phyloP scores from a whole-genome alignment of 2,888 invertebrate genomes.

The Azorinus chamasolen region DNA sequence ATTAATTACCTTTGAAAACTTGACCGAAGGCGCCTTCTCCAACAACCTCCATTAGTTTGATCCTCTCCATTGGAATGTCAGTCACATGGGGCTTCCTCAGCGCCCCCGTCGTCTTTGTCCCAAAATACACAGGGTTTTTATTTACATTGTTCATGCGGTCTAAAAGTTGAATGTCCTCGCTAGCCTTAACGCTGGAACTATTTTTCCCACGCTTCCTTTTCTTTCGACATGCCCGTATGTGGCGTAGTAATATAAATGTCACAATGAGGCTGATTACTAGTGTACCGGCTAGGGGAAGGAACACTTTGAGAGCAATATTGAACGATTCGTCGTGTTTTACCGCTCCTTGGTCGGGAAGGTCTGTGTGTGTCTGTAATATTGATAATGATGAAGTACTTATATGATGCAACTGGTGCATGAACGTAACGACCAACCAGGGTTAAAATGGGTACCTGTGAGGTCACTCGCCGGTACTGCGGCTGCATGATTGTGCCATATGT shows the following conservation, averaged over 20 bases:
- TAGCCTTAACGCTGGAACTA: slow-evolving; percentile 69
- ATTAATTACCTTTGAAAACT: slow-evolving; percentile 94
- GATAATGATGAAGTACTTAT: no score
- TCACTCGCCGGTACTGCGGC: no score
- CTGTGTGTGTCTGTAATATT: no score
- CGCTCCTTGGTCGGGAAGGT: no score
- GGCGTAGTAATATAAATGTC: slow-evolving; percentile 63
- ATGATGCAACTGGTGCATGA: no score
- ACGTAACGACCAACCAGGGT: no score
- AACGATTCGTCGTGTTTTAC: slow-evolving; percentile 17
- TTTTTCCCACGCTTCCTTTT: slow-evolving; percentile 67
- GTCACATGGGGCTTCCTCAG: slow-evolving; percentile 62
- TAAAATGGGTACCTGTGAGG: no score
- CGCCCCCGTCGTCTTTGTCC: slow-evolving; percentile 60
- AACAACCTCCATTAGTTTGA: slow-evolving; percentile 91
- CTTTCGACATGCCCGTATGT: slow-evolving; percentile 54
- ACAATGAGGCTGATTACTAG: slow-evolving; percentile 66
- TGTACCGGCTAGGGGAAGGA: slow-evolving; percentile 70
- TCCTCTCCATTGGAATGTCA: slow-evolving; percentile 87
- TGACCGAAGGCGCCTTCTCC: slow-evolving; percentile 96
- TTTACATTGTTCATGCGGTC: slow-evolving; percentile 82
- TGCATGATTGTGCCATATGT: no score
- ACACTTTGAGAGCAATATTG: slow-evolving; percentile 62
- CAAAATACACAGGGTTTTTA: slow-evolving; percentile 83
- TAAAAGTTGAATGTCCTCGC: slow-evolving; percentile 79